phyloP scores from a whole-genome alignment of 2,888 invertebrate species.

The Aleiodes testaceus region DNA sequence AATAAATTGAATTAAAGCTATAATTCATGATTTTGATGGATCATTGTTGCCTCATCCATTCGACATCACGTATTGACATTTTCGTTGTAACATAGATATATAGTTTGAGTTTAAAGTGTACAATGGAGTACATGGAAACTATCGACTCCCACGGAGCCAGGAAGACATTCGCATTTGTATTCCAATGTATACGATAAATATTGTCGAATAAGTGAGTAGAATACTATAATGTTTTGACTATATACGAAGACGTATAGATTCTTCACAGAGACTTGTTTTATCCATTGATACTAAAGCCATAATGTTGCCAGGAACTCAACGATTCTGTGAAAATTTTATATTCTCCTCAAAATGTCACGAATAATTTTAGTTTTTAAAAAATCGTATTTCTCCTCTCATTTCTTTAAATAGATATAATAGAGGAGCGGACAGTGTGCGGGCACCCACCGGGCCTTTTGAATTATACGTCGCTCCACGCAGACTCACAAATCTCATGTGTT shows the following conservation, averaged over 20 bases:
- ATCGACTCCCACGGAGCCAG: conserved; percentile 43
- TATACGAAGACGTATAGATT: conserved; percentile 33
- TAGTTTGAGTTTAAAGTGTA: conserved; percentile 6
- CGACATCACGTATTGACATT: conserved; percentile 32
- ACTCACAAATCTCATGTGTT: conserved; percentile 62
- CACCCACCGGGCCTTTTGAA: conserved; percentile 55
- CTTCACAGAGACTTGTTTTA: conserved; percentile 18
- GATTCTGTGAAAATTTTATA: conserved; percentile 11
- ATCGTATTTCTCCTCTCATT: no score
- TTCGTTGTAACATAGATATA: conserved; percentile 19
- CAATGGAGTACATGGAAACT: conserved; percentile 27
- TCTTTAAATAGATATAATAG: conserved; percentile 14
- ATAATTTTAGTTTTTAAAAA: no score
- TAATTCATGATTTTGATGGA: conserved; percentile 14
- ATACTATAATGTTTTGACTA: conserved; percentile 3
- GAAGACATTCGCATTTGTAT: conserved; percentile 37
- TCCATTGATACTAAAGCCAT: conserved; percentile 25
- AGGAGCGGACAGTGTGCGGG: conserved; percentile 24
- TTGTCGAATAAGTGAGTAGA: conserved; percentile 31
- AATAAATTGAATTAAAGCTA: no score
- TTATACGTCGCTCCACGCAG: conserved; percentile 62
- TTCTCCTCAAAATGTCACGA: background rate
- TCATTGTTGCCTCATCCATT: conserved; percentile 20
- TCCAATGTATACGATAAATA: conserved; percentile 24
- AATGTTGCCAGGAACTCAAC: background rate